Conservation (phyloP, 2,113 vertebrate genomes). For the Ovibos moschatus region DNA sequence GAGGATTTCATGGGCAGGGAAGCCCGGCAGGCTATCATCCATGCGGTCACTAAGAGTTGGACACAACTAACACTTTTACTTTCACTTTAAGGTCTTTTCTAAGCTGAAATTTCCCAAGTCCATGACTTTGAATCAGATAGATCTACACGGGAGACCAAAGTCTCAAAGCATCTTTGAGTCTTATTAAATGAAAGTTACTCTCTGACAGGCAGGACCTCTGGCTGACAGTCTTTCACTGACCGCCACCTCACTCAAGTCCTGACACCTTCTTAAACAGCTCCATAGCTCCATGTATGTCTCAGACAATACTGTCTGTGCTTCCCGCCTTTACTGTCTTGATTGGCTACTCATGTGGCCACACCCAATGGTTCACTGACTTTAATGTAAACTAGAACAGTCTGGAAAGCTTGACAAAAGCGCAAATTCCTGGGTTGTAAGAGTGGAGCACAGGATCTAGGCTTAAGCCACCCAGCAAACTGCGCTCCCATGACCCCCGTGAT, state of each 20-base stretch:
- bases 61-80: not conserved
- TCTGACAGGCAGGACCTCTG: not conserved
- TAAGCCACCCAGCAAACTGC: not conserved
- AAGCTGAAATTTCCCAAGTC: not conserved
- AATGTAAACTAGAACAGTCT: not conserved
- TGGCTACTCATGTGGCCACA: not conserved
- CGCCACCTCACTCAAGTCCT: accelerated
- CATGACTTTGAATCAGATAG: not conserved
- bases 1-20: not conserved
- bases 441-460: not conserved
- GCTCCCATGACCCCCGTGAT: not conserved
- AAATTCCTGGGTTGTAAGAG: not conserved
- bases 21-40: not conserved
- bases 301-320: not conserved
- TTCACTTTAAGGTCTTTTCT: not conserved
- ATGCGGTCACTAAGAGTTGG: not conserved
- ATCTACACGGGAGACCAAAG: not conserved
- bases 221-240: not conserved
- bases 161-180: not conserved
- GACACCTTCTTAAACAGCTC: not conserved
- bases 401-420: not conserved
- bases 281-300: not conserved
- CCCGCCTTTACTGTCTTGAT: not conserved
- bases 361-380: not conserved
- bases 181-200: not conserved